Conservation (phyloP, 2,113 vertebrate species). For the Cervus canadensis region DNA sequence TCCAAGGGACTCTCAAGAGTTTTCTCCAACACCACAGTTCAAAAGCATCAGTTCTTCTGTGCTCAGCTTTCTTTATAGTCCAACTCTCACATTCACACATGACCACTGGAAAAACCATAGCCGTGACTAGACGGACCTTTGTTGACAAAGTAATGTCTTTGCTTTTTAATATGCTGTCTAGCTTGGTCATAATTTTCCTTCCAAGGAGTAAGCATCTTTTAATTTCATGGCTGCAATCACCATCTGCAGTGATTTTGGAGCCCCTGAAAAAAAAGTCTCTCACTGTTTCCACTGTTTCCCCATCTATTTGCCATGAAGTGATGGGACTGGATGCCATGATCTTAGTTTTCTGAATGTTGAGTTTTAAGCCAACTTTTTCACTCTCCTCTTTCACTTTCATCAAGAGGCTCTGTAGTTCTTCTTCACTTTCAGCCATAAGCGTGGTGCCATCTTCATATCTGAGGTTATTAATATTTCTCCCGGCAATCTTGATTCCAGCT, state of each 20-base stretch:
- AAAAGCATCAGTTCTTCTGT: not conserved
- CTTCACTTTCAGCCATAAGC: not conserved
- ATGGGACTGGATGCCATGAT: not conserved
- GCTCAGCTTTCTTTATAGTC: not conserved
- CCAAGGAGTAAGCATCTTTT: not conserved
- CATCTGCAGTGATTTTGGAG: not conserved
- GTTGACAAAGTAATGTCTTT: not conserved
- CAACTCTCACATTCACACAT: not conserved
- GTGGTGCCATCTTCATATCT: not conserved
- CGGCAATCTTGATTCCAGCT: not conserved
- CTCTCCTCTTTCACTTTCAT: not conserved
- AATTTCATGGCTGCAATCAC: not conserved
- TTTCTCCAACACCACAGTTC: not conserved
- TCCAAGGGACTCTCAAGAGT: not conserved
- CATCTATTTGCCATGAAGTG: not conserved
- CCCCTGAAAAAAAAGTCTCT: not conserved
- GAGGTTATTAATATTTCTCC: not conserved
- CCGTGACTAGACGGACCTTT: not conserved
- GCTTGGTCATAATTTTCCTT: not conserved
- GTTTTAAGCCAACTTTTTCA: not conserved
- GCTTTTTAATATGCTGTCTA: not conserved
- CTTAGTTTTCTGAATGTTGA: not conserved
- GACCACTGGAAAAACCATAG: not conserved
- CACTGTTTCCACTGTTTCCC: not conserved
- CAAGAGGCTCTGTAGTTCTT: not conserved